Base-by-base conservation (phyloP, 2,113 vertebrate genomes). In the Ursus arctos region DNA sequence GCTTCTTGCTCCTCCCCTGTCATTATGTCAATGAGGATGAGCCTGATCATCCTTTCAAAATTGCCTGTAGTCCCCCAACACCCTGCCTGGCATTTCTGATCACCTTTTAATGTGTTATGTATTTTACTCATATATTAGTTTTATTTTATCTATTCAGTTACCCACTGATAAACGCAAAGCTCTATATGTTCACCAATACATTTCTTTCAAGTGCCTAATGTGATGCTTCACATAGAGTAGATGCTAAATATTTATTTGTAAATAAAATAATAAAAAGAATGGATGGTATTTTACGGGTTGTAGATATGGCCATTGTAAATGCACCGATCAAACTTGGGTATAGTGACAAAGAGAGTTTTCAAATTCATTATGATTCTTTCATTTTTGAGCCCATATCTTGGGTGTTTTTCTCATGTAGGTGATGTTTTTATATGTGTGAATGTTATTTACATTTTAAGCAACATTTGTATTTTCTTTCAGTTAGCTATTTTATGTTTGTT, bases 401-500 rank as follows among this genome's bases (percentile, higher is more conserved):
- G 13, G 31, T 84, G 16, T 80, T 88, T 96, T 88, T 88, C n/a
- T 76, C 43, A 33, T 13, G 4, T 72, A 74, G 77, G 72, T 71
- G 83, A 89, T 95, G 4, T 87, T 94, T 95, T 79, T 33, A 65
- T 91, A 89, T 81, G 24, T 74, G 36, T 89, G 6, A 79, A 65
- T 67, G 8, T 1, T 83, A 83, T 90, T 72, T 79, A 83, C 67
- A n/a, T 94, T 79, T 83, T 67, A 61, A 14, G 3, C 19, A 79
- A 82, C 86, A 79, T 40, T 93, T 87, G 31, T 36, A 63, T 93
- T 85, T 88, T 91, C 31, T 85, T 93, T 53, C 28, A 61, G 11
- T 74, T 71, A 93, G 15, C 12, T 77, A 88, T 91, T 94, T 91
- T 63, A 40, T 92, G 24, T 82, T 97, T 95, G 77, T 94, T 74